These are phyloP conservation scores for Heliconius nattereri DNA, from an alignment of 1,140 invertebrate species.

Conservation along the genomic window DNA sequence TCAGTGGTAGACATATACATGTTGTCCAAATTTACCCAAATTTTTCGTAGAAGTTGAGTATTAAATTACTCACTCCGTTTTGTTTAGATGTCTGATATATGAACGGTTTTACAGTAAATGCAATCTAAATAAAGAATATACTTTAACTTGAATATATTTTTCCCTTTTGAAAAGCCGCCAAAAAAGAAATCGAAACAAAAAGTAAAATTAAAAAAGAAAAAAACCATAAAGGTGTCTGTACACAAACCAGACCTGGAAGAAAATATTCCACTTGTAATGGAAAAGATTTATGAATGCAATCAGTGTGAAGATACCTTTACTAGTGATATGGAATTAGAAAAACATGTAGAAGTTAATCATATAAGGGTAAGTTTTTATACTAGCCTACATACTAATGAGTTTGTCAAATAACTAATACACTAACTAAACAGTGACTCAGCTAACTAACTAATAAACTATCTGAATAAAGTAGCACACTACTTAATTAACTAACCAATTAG, in stretches of 20 bases:
- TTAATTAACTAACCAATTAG: no score
- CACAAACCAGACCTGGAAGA: slow-evolving; percentile 14
- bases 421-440: no score
- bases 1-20: no score
- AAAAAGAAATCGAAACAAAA: slow-evolving; percentile 39
- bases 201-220: slow-evolving; percentile 47
- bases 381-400: not conserved
- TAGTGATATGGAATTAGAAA: slow-evolving; percentile 24
- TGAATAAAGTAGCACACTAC: no score
- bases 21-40: no score
- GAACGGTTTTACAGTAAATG: no score
- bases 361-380: slow-evolving; percentile 3
- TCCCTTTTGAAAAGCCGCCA: slow-evolving; percentile 6
- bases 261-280: not conserved
- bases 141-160: not conserved
- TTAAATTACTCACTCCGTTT: no score
- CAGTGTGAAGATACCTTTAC: slow-evolving; percentile 22
- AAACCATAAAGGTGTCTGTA: not conserved
- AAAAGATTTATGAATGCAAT: slow-evolving; percentile 8
- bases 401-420: no score
- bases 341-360: slow-evolving; percentile 21
- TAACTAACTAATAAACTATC: no score
- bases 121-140: no score
- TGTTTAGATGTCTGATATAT: no score
- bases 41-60: no score